phyloP scores from a whole-genome alignment of 2,113 vertebrate genomes.

The Heliornis fulica region DNA sequence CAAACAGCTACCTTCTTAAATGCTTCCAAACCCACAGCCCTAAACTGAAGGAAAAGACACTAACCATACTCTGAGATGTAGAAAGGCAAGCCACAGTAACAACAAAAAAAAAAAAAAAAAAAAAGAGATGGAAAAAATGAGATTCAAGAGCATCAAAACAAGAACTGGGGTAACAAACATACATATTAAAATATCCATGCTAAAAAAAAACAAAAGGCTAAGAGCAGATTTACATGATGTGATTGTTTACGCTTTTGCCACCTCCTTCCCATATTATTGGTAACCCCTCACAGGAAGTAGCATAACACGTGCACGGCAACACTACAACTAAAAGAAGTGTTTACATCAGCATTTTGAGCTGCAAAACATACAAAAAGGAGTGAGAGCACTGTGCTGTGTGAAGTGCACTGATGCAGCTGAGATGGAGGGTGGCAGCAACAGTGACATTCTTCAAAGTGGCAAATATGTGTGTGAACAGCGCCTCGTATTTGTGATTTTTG shows the following conservation, averaged over 20 bases:
- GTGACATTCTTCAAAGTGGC: background rate
- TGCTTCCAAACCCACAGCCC: background rate
- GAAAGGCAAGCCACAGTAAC: background rate
- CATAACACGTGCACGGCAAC: background rate
- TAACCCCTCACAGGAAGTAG: background rate
- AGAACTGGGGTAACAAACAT: background rate
- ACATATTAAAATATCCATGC: too few species aligned
- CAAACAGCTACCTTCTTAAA: background rate
- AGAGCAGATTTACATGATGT: background rate
- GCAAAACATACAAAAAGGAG: background rate
- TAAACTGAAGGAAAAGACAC: background rate
- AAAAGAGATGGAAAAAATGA: background rate
- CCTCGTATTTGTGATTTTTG: background rate
- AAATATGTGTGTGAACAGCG: background rate
- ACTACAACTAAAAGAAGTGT: background rate
- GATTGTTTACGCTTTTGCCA: background rate
- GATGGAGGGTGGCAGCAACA: background rate
- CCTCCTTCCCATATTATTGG: background rate
- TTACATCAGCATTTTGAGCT: background rate
- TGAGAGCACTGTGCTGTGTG: background rate
- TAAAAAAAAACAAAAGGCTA: background rate
- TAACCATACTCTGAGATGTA: background rate
- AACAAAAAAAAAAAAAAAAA: background rate
- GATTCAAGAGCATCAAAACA: background rate
- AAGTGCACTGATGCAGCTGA: fast-evolving